Base-by-base conservation (phyloP, 2,113 vertebrate species). In the Xenus cinereus region DNA sequence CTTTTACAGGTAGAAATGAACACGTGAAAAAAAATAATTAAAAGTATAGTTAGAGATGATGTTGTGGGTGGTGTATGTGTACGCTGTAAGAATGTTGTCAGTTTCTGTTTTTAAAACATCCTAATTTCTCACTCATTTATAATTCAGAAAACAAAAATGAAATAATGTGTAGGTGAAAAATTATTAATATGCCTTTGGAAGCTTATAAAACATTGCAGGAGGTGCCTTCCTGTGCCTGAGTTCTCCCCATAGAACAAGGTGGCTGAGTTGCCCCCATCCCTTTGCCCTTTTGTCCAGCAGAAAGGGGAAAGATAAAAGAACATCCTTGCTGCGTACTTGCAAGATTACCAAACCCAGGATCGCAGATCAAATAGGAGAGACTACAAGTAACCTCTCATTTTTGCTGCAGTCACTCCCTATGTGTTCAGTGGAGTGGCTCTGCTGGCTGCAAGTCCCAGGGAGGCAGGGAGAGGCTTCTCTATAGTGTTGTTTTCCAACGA, bases 401-500 rank as follows among this genome's bases (percentile, higher is more conserved):
- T 53, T 19, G 4, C 37, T 23, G 12, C 22, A 33, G 50, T 48
- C 0, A 0, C 39, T 59, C 17, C 21, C 9, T 20, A 1, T 17
- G 17, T 4, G 2, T 43, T 43, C 5, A 23, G 32, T 7, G 6
- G 20, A 18, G 11, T 19, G 2, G 39, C 43, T 41, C 19, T 73
- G 43, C 53, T 53, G 18, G 33, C 23, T 13, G 37, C 21, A 43
- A n/a, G 30, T 43, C n/a, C 13, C 21, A 26, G 11, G 30, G 24
- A 71, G 12, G 16, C 4, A 18, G 20, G 43, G 10, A 50, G 10
- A 48, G 39, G 7, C 45, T 14, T 78, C 68, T 27, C 4, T 4
- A 9, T 26, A 39, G 26, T 32, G 24, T 1, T 84, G 12, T 13
- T 37, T 43, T 66, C 59, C 24, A 46, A 48, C 48, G 22, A 48